Base-by-base conservation (phyloP, 2,888 invertebrate species). In the Eledone cirrhosa region DNA sequence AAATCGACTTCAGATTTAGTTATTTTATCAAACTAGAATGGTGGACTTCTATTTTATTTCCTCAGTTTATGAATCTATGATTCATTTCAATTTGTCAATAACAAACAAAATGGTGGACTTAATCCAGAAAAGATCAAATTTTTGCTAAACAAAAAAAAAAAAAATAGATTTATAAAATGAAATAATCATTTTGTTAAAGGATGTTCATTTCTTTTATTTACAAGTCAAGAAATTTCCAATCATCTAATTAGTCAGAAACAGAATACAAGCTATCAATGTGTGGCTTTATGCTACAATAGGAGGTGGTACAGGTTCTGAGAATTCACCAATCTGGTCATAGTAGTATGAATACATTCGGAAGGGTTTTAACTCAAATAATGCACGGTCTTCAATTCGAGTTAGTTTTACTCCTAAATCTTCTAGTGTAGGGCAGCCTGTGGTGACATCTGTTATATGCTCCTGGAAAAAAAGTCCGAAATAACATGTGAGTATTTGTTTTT, bases 321-420 rank as follows among this genome's bases (percentile, higher is more conserved):
- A 95, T 89, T 96, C 96, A 81, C 95, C 95, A 33, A 95, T 86
- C 86, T 94, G 93, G 78, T 94, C 94, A 83, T 94, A 94, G 89
- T 96, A 95, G 91, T 95, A 94, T 81, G 92, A 92, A 83, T 93
- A 93, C 31, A 93, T 93, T 75, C 94, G 93, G 91, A 91, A 94
- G 2, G 94, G 94, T 87, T 93, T 93, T 83, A 97, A 90, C 89
- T 96, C 95, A 94, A 95, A 97, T 0, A 94, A 94, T n/a, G 94
- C 94, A 90, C 94, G 94, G 82, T 94, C 93, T 90, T 97, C 97
- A 92, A 97, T 93, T 2, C 92, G 88, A 0, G 94, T 95, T 78
- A 95, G 92, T 53, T 91, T 92, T 2, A 98, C 94, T 24, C 97
- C 97, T 82, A 98, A 93, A 92, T 98, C 98, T 90, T 96, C 95